phyloP scores from a whole-genome alignment of 2,888 invertebrate genomes.

The Cephus nigrinus region DNA sequence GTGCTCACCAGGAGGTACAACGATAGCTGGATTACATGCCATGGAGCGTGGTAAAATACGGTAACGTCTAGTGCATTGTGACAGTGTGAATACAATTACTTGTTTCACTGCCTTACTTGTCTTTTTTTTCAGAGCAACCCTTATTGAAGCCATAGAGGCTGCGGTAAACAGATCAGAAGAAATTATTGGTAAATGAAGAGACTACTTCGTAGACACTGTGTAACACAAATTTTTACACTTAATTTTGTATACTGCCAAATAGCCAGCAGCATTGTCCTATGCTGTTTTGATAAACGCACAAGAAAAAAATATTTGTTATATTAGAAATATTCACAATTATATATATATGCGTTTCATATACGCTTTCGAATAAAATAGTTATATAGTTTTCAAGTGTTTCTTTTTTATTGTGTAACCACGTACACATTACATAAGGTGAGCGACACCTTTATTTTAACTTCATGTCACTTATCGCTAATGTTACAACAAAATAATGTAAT shows the following conservation, averaged over 20 bases:
- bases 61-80: constrained; percentile 59
- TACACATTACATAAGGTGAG: constrained; percentile 6
- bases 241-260: not conserved
- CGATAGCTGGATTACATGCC: constrained; percentile 82
- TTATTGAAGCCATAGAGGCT: constrained; percentile 83
- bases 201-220: not conserved
- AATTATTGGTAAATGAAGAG: constrained; percentile 47
- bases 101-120: not conserved
- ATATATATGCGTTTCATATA: not conserved
- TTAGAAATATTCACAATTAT: not conserved
- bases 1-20: constrained; percentile 87
- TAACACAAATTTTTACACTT: not conserved
- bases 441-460: constrained; percentile 10
- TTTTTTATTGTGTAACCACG: constrained; percentile 8
- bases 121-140: constrained; percentile 70
- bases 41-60: constrained; percentile 80
- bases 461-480: constrained; percentile 20
- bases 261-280: not conserved
- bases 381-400: not conserved
- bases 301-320: not conserved
- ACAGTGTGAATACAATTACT: constrained; percentile 6
- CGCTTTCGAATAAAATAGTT: not conserved
- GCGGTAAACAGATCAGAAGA: constrained; percentile 69
- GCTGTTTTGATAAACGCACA: not conserved
- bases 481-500: constrained; percentile 17